Evolutionary conservation across 2,797 vertebrate species (phyloP), one percentile per base, ranked within the genome.

Genomic region (Sebastes dallii): DNA sequence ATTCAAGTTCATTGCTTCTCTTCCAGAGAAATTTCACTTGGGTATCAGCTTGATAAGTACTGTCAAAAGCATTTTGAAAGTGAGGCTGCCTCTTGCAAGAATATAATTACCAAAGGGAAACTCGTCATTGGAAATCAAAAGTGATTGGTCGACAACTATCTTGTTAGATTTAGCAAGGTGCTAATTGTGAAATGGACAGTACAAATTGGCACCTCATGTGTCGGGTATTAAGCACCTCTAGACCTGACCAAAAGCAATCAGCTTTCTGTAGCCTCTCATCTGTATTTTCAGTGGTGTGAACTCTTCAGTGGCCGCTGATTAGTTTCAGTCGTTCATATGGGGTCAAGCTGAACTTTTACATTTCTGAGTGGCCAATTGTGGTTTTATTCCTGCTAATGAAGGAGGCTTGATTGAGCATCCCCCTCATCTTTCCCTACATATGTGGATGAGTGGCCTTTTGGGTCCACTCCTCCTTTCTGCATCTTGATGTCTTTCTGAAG

Each of bases 1-100:
- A 89, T 84, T 81, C 71, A 71, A 86, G 79, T 83, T 88, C 77
- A 77, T 39, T 81, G 65, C 74, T 76, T 87, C 66, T 68, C 79
- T 61, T 18, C 62, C 81, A 59, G 71, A 85, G 75, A 66, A 29
- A 77, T 87, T 82, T 87, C 67, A 83, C 77, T 78, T 22, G 16
- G 59, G 75, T 71, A 59, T 78, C 80, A 71, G 79, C 76, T 83
- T 80, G 76, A 86, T 81, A 16, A 82, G 69, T 27, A 8, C 69
- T 78, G 86, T 88, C 85, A 89, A 75, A 89, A 73, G 27, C 59
- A 29, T 67, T 72, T 82, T 69, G 70, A 66, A 79, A 77, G 66
- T 24, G 65, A 72, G 61, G 69, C 61, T 8, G 73, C 36, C 46
- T 56, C 4, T 6, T 60, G 39, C 39, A 16, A 62, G 75, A 82